Evolutionary conservation across 2,888 invertebrate species (phyloP).

Genomic region (Macroteleia sp.): DNA sequence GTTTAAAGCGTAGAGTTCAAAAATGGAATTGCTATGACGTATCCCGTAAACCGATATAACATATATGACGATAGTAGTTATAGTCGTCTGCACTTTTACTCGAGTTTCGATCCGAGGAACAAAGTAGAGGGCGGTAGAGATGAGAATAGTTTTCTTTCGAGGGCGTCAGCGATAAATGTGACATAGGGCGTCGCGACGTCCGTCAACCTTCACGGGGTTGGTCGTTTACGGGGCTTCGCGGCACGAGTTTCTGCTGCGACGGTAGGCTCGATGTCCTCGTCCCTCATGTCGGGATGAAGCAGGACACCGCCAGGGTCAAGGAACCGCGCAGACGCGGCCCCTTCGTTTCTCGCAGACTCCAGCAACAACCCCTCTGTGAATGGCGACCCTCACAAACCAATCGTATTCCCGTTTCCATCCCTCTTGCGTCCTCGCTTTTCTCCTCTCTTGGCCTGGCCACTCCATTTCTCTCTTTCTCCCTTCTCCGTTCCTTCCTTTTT

Average conservation of each 20-base stretch:
- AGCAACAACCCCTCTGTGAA: conserved; percentile 79
- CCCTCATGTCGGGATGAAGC: conserved; percentile 60
- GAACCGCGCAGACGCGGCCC: conserved; percentile 78
- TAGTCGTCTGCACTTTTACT: conserved; percentile 59
- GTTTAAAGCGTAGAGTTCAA: conserved; percentile 17
- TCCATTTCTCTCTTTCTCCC: conserved; percentile 46
- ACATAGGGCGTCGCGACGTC: conserved; percentile 83
- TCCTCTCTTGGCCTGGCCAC: conserved; percentile 43
- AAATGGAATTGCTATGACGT: conserved; percentile 45
- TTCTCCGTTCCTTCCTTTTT: conserved; percentile 32
- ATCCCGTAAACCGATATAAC: conserved; percentile 20
- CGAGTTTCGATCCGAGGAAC: conserved; percentile 53
- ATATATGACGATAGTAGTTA: conserved; percentile 53
- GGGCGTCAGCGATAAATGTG: conserved; percentile 79
- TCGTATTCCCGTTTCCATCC: conserved; percentile 84
- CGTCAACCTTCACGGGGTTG: conserved; percentile 81
- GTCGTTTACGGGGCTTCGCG: conserved; percentile 72
- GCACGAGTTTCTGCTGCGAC: conserved; percentile 63
- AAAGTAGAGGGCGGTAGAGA: conserved; percentile 59
- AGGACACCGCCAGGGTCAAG: conserved; percentile 77
- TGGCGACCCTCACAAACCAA: conserved; percentile 84
- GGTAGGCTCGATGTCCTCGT: conserved; percentile 70
- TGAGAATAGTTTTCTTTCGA: conserved; percentile 68
- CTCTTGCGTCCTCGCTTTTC: conserved; percentile 73
- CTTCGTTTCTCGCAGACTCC: conserved; percentile 78